Evolutionary conservation across 2,113 vertebrate species (phyloP), one percentile per base, ranked within the genome.

Genomic region (Odocoileus hemionus): DNA sequence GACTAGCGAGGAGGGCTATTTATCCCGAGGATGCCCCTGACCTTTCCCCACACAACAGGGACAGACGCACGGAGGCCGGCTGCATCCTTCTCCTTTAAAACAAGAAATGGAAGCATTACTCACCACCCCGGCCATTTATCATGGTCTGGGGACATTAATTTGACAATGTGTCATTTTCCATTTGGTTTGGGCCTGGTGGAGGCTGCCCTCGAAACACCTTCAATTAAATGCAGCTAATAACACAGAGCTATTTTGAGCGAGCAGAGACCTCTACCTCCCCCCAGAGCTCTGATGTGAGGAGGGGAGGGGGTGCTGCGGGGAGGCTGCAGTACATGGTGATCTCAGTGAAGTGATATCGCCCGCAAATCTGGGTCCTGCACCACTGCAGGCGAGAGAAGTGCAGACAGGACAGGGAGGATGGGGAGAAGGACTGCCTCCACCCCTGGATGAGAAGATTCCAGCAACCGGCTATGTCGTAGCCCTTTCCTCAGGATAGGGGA

Each of bases 151-250:
- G 97, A 95, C 98, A 97, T 97, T 96, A 94, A 67, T 97, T 97
- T 96, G 98, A 86, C 92, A 98, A 96, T 92, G 83, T 98, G 97
- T 98, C 98, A 97, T 98, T 98, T 98, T 98, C 98, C 96, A 95
- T 98, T 87, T 97, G 98, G 95, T 97, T 93, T 98, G 97, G 96
- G 95, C 97, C 97, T 89, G 2, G 96, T 94, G 97, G 97, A 98
- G 97, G 95, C 67, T 98, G 97, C 94, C 95, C 97, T 97, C 97
- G 82, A 97, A 98, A 97, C 93, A 97, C 98, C 97, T 97, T 96
- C 98, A 97, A 70, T 93, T 98, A 98, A 98, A 97, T 91, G 98
- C 74, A 93, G 96, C 95, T 95, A 97, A 98, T 97, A 98, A 97
- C 86, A 95, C 0, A 23, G 97, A 97, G 98, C 96, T 98, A 96